Conservation (phyloP, 2,113 vertebrate species). For the Mus spicilegus region DNA sequence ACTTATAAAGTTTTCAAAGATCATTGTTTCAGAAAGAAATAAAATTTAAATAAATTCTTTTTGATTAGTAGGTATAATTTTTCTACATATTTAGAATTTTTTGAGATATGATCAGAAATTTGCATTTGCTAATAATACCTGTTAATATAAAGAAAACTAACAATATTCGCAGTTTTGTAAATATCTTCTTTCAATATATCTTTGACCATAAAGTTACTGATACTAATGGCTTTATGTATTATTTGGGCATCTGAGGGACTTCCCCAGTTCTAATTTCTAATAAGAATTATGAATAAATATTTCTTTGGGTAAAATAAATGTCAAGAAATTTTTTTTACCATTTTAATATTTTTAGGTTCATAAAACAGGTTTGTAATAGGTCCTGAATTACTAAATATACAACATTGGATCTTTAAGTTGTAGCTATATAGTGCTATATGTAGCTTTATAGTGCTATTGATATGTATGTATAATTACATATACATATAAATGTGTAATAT, state of each 20-base stretch:
- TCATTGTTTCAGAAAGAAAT: not conserved
- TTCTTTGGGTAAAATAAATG: conserved; percentile 9
- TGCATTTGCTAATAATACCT: not conserved
- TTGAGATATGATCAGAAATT: conserved; percentile 23
- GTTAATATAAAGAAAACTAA: not conserved
- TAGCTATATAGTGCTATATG: not conserved
- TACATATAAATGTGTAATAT: no score
- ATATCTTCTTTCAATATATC: conserved; percentile 30
- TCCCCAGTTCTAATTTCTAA: conserved; percentile 41
- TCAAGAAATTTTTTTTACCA: not conserved
- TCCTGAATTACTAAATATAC: conserved; percentile 24
- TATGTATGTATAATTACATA: not conserved
- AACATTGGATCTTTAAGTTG: not conserved
- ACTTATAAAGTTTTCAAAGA: not conserved
- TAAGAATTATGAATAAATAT: not conserved
- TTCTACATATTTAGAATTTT: not conserved
- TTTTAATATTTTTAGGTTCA: conserved; percentile 23
- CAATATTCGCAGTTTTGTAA: not conserved
- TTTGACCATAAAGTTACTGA: conserved; percentile 6
- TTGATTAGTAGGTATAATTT: conserved; percentile 35
- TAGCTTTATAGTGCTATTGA: not conserved
- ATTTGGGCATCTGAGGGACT: not conserved
- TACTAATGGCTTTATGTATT: not conserved
- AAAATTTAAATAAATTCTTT: not conserved
- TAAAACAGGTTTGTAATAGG: conserved; percentile 1